Evolutionary conservation across 2,888 invertebrate species (phyloP), one percentile per base, ranked within the genome.

Genomic region (Thereva unica): DNA sequence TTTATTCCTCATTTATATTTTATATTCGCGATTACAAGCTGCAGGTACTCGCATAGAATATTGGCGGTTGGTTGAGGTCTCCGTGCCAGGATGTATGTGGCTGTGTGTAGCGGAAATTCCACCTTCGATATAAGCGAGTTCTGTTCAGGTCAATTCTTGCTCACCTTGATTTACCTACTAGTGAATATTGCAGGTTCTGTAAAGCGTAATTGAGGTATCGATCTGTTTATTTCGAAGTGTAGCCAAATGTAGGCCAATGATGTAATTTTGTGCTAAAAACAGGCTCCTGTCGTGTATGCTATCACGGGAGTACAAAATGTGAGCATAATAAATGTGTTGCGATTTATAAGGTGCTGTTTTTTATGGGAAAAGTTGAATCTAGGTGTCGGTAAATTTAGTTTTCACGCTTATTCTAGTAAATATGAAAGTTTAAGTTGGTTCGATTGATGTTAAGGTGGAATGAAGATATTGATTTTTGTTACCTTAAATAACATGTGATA

Each of bases 131-230:
- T 40, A 10, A 61, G 45, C 50, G 41, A 50, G 49, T 50, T 50
- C 50, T 44, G 49, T 50, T 50, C 50, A 37, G 49, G 49, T 49
- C 50, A 40, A 61, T 61, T 61, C 61, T 61, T 41, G 61, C 38
- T 61, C 50, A 61, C 61, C 61, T 61, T 61, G 61, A 61, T 61
- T 61, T 50, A 12, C 40, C 40, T 7, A 50, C 34, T 49, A 41
- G 23, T 12, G n/a, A 4, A 34, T 8, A 40, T 23, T 23, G 23
- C 23, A 23, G 23, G 23, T 23, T 23, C 23, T 23, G 23, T 23
- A 23, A 23, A 23, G 23, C 23, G 23, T 23, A 23, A 23, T 23
- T 23, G 23, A 23, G 23, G 23, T 23, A 23, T 23, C 23, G 23
- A 23, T 23, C 23, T 23, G 23, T 23, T 23, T 23, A 23, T 23